Percentiles rank a stretch among this genome's conserved stretches.
phyloP scores from a whole-genome alignment of 2,113 vertebrate species.

The Camarhynchus parvulus region DNA sequence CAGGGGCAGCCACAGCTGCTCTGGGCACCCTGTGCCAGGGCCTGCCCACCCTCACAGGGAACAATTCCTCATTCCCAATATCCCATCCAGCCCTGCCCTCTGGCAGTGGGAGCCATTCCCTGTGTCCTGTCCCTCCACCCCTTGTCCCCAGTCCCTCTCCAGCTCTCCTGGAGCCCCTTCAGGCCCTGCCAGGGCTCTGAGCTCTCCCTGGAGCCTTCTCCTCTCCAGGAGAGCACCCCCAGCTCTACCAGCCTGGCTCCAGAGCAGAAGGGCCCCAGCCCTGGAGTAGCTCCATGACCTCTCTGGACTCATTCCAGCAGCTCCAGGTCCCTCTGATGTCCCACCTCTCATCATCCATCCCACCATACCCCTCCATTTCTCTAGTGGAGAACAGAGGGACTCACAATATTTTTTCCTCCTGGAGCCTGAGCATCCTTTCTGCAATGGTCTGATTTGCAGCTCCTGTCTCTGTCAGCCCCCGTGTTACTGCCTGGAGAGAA shows the following conservation, averaged over 20 bases:
- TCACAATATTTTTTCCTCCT: background rate
- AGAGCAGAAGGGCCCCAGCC: background rate
- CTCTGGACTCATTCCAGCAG: background rate
- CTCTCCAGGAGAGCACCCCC: background rate
- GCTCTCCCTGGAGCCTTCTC: background rate
- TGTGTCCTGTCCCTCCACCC: background rate
- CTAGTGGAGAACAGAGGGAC: background rate
- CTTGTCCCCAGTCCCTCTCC: background rate
- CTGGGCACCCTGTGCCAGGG: background rate
- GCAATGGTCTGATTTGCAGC: background rate
- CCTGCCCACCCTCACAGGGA: fast-evolving
- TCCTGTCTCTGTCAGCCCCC: background rate
- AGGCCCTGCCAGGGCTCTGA: background rate
- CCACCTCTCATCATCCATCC: background rate
- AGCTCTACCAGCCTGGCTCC: background rate
- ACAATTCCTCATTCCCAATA: fast-evolving
- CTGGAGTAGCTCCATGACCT: fast-evolving
- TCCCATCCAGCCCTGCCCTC: background rate
- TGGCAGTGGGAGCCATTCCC: background rate
- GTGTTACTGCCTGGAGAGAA: background rate
- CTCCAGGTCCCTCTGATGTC: fast-evolving
- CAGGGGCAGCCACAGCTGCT: background rate
- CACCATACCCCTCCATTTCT: background rate
- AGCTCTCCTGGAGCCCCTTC: background rate
- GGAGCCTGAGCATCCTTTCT: background rate